These are phyloP conservation scores for Argopecten irradians DNA, from an alignment of 1,140 invertebrate species.

Conservation along the genomic window DNA sequence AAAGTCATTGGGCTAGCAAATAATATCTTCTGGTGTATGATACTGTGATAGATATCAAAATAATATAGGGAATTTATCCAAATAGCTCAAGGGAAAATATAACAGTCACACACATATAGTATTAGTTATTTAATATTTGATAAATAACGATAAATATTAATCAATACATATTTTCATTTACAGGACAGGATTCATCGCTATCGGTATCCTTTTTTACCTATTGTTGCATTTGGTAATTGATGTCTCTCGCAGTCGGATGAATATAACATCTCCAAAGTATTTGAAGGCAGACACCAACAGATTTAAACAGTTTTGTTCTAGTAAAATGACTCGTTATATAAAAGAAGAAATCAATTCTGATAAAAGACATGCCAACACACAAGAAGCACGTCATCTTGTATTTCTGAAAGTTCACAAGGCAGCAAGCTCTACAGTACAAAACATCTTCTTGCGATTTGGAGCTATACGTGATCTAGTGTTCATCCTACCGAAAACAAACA, in stretches of 20 bases:
- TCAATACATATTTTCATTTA: too few species aligned
- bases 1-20: too few species aligned
- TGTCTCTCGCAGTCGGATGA: background rate
- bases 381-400: constrained; percentile 50
- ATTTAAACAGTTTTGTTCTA: background rate
- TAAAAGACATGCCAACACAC: background rate
- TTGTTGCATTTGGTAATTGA: background rate
- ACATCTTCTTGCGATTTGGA: constrained; percentile 78
- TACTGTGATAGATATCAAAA: too few species aligned
- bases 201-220: background rate
- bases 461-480: constrained; percentile 78
- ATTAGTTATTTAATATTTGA: too few species aligned
- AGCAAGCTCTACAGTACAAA: constrained; percentile 78
- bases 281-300: background rate
- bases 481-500: constrained; percentile 71
- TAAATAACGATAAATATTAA: too few species aligned
- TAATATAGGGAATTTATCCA: too few species aligned
- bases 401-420: constrained; percentile 77
- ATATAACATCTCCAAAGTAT: background rate
- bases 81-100: too few species aligned
- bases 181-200: background rate
- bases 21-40: too few species aligned
- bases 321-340: background rate
- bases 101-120: too few species aligned
- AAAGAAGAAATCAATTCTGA: background rate